These are phyloP conservation scores for Euglossa dilemma DNA, from an alignment of 1,140 invertebrate genomes.

Conservation along the genomic window DNA sequence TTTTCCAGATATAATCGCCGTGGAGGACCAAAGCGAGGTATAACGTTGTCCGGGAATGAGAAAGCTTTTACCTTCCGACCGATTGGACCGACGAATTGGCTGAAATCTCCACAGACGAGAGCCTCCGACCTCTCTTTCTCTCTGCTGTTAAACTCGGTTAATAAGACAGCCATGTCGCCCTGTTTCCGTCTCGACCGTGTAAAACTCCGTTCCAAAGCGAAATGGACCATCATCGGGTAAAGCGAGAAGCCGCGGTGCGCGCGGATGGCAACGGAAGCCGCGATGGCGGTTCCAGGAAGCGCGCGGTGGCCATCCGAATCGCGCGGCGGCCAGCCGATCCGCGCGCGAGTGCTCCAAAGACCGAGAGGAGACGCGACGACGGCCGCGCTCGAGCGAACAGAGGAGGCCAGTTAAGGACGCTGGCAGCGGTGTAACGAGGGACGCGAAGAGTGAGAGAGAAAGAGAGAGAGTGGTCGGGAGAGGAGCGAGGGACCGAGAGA, in stretches of 20 bases:
- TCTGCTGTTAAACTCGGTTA: no score
- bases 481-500: slow-evolving; percentile 63
- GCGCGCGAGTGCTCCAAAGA: slow-evolving; percentile 1
- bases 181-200: no score
- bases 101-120: no score
- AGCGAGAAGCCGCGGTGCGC: no score
- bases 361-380: neutral
- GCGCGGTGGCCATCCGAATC: neutral
- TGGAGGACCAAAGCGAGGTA: no score
- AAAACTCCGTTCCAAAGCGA: no score
- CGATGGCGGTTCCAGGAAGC: neutral
- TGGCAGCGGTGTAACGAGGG: slow-evolving; percentile 5
- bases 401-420: slow-evolving; percentile 51
- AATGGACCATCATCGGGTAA: no score
- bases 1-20: neutral
- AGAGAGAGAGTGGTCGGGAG: neutral
- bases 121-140: no score
- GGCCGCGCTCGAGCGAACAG: neutral
- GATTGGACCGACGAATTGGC: no score
- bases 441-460: neutral
- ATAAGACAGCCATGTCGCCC: no score
- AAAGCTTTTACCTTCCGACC: no score
- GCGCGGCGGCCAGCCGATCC: neutral
- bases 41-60: no score
- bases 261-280: neutral